Evolutionary conservation across 2,113 vertebrate genomes (phyloP).

Genomic region (Tachysurus vachellii): DNA sequence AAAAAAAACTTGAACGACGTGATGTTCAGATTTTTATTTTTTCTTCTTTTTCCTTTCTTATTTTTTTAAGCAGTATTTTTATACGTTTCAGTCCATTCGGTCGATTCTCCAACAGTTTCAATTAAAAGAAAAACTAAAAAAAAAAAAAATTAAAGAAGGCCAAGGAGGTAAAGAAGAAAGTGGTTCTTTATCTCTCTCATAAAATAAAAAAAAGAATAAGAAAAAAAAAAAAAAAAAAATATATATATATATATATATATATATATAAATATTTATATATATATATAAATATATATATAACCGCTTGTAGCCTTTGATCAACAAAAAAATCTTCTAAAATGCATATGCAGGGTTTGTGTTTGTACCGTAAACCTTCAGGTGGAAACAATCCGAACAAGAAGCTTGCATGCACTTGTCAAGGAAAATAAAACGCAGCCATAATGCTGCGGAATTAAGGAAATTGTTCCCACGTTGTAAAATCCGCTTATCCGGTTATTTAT

Average conservation of each 20-base stretch:
- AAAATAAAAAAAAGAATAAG: neutral
- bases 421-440: conserved; percentile 2
- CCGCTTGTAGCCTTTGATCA: neutral
- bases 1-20: conserved; percentile 52
- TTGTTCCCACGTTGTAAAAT: conserved; percentile 19
- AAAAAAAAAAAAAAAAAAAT: neutral
- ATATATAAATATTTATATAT: too few relatives aligned
- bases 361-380: neutral
- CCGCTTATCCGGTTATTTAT: neutral
- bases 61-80: neutral
- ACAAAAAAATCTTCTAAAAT: neutral
- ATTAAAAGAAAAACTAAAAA: neutral
- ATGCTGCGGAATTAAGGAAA: neutral
- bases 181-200: neutral
- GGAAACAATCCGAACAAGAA: neutral
- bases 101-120: conserved; percentile 4
- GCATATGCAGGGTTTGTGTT: neutral
- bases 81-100: conserved; percentile 22
- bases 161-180: neutral
- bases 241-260: neutral
- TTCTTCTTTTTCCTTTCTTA: neutral
- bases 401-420: neutral
- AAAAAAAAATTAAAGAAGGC: neutral
- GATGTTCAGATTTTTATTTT: neutral
- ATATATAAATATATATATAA: too few relatives aligned